phyloP scores from a whole-genome alignment of 2,888 invertebrate species.

The Colostygia pectinataria region DNA sequence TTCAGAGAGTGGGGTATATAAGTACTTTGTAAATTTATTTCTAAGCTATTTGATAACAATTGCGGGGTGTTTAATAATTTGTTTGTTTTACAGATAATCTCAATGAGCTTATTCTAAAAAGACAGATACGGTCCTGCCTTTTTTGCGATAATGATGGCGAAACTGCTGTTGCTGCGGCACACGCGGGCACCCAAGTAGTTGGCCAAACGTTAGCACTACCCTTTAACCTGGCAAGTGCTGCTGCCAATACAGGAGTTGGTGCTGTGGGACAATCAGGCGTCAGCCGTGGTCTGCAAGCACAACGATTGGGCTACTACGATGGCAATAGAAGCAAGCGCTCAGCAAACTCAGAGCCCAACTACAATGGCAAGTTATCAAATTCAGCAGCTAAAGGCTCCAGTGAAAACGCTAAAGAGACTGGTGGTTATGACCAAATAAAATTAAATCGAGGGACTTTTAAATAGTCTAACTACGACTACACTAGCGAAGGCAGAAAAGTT shows the following conservation, averaged over 20 bases:
- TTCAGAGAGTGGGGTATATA: too few relatives aligned
- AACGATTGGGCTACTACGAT: conserved; percentile 2
- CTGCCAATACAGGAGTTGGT: conserved; percentile 4
- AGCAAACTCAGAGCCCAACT: background rate
- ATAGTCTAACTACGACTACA: conserved; percentile 31
- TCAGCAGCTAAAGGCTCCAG: conserved; percentile 1
- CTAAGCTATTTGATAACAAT: too few relatives aligned
- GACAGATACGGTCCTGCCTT: conserved; percentile 36
- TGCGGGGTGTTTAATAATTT: background rate
- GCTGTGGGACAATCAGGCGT: conserved; percentile 2
- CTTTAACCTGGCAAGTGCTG: conserved; percentile 32
- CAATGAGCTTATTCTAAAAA: conserved; percentile 19
- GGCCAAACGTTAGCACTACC: conserved; percentile 43
- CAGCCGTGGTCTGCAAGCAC: conserved; percentile 1
- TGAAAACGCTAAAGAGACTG: background rate
- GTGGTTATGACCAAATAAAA: conserved; percentile 18
- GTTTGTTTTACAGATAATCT: conserved; percentile 22
- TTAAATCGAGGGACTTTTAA: conserved; percentile 27
- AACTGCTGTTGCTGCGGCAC: conserved; percentile 39
- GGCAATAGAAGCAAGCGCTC: conserved; percentile 5
- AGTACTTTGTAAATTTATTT: too few relatives aligned
- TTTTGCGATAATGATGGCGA: conserved; percentile 32
- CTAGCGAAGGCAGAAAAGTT: conserved; percentile 24
- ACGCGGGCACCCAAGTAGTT: conserved; percentile 24
- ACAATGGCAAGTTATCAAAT: conserved; percentile 9